Base-by-base conservation (phyloP, 2,888 invertebrate species). In the Gnatocerus cornutus region DNA sequence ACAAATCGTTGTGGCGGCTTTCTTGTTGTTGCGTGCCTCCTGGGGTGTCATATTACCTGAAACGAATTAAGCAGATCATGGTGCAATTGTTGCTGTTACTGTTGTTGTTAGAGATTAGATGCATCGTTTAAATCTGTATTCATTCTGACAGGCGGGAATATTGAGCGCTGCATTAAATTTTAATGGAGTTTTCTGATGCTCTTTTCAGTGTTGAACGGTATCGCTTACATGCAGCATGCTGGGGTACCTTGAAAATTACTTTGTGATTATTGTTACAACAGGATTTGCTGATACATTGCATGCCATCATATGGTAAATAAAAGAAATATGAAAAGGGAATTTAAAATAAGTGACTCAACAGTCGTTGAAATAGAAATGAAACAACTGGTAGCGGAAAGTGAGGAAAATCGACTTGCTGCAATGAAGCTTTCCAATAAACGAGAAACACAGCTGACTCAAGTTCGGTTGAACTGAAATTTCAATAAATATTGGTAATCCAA, bases 21-120 rank as follows among this genome's bases (percentile, higher is more conserved):
- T 37, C 61, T 67, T 56, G 39, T 66, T 39, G 48, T 37, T 48
- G 12, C 16, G 45, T 55, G 41, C 68, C 52, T 55, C 58, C 58
- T 43, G 63, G 13, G 63, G 68, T 63, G 50, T 68, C 63, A 56
- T 29, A 48, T 68, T 68, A 68, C 68, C 55, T 67, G 59, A 13
- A 21, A 55, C 8, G 33, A 55, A 64, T 21, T 64, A 64, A 64
- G 55, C 53, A 64, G 64, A 64, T 64, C 64, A 64, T 64, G 62
- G 14, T 10, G 29, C 52, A 39, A 52, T 67, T 67, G 67, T 61
- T 61, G 50, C 46, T 50, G 50, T 27, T 53, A 29, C 55, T 39
- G 30, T 45, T 66, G 66, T 66, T 66, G 67, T 43, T 43, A 43
- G 13, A 68, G 67, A 67, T 67, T 67, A 59, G 21, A 46, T 10